phyloP scores from a whole-genome alignment of 2,797 vertebrate species.

The Chelon labrosus region DNA sequence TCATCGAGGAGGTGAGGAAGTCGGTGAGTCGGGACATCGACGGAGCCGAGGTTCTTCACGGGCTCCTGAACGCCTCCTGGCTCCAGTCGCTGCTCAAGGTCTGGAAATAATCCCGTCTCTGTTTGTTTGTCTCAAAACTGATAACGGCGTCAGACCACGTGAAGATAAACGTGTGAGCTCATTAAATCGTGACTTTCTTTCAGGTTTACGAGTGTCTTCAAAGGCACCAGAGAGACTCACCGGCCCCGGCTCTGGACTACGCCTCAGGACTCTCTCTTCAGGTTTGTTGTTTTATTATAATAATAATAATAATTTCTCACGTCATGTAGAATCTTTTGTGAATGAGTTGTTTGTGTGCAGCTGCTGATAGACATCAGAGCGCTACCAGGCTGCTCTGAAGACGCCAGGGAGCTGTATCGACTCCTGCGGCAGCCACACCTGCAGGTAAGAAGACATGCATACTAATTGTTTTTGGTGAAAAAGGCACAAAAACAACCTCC shows the following conservation, averaged over 20 bases:
- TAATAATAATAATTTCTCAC: neutral
- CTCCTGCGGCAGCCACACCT: constrained; percentile 89
- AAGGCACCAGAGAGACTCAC: constrained; percentile 81
- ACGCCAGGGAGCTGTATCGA: constrained; percentile 88
- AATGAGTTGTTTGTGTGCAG: constrained; percentile 70
- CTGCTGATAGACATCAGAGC: constrained; percentile 85
- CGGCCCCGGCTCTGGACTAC: constrained; percentile 80
- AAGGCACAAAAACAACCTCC: no score
- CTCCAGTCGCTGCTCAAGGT: constrained; percentile 96
- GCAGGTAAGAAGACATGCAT: constrained; percentile 81
- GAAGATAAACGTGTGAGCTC: no score
- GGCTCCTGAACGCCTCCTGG: constrained; percentile 91
- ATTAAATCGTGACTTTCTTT: no score
- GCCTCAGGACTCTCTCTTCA: constrained; percentile 86
- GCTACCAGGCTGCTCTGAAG: constrained; percentile 82
- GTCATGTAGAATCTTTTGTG: neutral
- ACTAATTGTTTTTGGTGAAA: no score
- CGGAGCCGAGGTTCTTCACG: constrained; percentile 87
- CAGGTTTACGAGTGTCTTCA: constrained; percentile 94
- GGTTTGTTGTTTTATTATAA: constrained; percentile 74
- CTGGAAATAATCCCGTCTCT: constrained; percentile 12
- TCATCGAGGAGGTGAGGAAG: constrained; percentile 88
- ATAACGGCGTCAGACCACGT: no score
- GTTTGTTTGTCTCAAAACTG: no score
- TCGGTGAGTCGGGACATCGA: constrained; percentile 88